A percentile compares a stretch with the other conserved stretches of the same genome.
These are phyloP conservation scores for Hyperopisus bebe DNA, from an alignment of 2,113 vertebrate species.

Conservation along the genomic window DNA sequence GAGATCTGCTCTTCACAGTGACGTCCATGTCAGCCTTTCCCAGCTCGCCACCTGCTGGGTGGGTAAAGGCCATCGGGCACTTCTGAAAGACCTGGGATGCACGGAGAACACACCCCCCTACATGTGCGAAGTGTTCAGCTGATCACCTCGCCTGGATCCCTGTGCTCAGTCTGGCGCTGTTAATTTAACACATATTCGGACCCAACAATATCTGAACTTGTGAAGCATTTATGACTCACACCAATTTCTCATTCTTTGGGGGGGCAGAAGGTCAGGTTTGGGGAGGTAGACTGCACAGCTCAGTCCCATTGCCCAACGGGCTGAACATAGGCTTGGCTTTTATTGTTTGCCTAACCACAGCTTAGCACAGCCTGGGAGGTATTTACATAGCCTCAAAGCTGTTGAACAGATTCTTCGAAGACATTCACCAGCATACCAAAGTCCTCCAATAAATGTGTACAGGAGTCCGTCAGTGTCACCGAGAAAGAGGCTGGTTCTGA, in stretches of 20 bases:
- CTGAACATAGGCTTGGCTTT: neutral
- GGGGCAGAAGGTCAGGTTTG: neutral
- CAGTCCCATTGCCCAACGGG: neutral
- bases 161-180: neutral
- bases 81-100: neutral
- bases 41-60: neutral
- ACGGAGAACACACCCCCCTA: neutral
- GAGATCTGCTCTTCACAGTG: neutral
- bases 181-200: neutral
- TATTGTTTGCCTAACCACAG: neutral
- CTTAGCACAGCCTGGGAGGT: neutral
- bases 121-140: neutral
- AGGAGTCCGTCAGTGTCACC: neutral
- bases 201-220: neutral
- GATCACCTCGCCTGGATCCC: neutral
- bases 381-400: neutral
- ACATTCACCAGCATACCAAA: neutral
- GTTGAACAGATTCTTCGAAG: neutral
- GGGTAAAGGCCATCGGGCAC: neutral
- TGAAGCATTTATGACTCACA: neutral
- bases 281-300: neutral
- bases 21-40: neutral
- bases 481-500: neutral
- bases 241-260: neutral
- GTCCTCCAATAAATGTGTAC: neutral